Evolutionary conservation across 2,113 vertebrate genomes (phyloP).

Genomic region (Sclerurus mexicanus): DNA sequence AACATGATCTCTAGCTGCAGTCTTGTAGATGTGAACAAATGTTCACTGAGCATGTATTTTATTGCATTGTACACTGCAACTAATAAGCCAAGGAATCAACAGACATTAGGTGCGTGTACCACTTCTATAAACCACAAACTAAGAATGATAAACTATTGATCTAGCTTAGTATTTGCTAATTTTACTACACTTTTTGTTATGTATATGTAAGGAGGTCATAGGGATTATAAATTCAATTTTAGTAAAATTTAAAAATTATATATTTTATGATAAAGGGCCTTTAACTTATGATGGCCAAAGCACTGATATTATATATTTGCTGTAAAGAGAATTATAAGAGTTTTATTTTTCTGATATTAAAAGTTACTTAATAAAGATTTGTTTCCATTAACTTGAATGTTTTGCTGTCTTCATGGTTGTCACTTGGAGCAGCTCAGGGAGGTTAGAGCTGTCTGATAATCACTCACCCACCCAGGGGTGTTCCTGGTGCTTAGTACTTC

Average conservation of each 20-base stretch:
- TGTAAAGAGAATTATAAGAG: conserved; percentile 99
- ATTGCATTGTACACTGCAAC: conserved; percentile 84
- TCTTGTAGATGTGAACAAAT: conserved; percentile 81
- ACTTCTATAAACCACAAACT: conserved; percentile 85
- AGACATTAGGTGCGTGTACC: conserved; percentile 79
- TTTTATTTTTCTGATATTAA: conserved; percentile 99
- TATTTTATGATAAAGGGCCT: conserved; percentile 99
- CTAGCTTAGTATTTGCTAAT: conserved; percentile 94
- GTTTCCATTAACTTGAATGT: conserved; percentile 86
- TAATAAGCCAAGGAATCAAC: conserved; percentile 87
- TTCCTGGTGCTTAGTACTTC: background rate
- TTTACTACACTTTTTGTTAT: conserved; percentile 96
- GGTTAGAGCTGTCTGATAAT: background rate
- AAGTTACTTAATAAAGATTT: conserved; percentile 97
- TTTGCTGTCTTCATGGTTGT: conserved; percentile 56
- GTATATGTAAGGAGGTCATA: conserved; percentile 93
- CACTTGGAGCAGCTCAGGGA: background rate
- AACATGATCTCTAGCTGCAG: conserved; percentile 79
- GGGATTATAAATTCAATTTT: conserved; percentile 91
- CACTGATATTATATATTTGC: conserved; percentile 99
- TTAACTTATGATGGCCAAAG: conserved; percentile 97
- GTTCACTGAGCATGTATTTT: conserved; percentile 84
- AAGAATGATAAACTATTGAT: conserved; percentile 82
- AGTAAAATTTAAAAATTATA: conserved; percentile 91
- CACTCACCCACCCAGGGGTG: background rate